These are phyloP conservation scores for Andrena camellia DNA, from an alignment of 2,888 invertebrate species.

Conservation along the genomic window DNA sequence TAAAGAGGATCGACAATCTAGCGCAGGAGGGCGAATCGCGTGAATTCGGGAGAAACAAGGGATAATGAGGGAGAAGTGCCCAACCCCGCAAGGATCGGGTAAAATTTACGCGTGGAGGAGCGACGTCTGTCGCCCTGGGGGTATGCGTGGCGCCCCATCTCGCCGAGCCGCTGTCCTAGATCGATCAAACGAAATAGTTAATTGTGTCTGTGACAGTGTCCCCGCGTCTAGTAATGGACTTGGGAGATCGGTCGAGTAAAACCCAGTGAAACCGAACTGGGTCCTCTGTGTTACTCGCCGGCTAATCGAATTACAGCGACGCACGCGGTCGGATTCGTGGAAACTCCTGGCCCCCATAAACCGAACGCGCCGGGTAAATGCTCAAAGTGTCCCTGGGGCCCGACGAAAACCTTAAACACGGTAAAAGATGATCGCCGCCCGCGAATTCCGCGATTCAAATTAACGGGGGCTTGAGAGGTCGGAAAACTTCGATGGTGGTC, in stretches of 20 bases:
- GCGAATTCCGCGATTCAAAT: neutral
- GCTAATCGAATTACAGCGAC: constrained; percentile 68
- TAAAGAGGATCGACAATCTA: too few species aligned
- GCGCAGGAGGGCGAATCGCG: too few species aligned
- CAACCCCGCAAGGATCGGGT: neutral
- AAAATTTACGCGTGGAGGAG: constrained; percentile 17
- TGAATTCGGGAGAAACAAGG: neutral
- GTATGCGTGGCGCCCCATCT: constrained; percentile 9
- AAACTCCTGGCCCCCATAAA: constrained; percentile 50
- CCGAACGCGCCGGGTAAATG: constrained; percentile 29
- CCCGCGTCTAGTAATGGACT: constrained; percentile 48
- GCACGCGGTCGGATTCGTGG: constrained; percentile 61
- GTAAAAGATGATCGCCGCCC: neutral
- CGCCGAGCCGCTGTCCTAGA: constrained; percentile 29
- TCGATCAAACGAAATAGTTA: constrained; percentile 50
- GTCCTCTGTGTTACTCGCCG: constrained; percentile 57
- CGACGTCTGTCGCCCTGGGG: neutral
- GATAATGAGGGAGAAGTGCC: neutral
- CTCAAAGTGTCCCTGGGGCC: constrained; percentile 11
- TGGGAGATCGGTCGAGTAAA: constrained; percentile 52
- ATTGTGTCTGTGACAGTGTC: constrained; percentile 49
- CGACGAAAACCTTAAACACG: constrained; percentile 23
- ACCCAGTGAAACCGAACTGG: constrained; percentile 64
- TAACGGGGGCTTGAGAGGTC: constrained; percentile 4
- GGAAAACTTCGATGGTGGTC: neutral